Base-by-base conservation (phyloP, 2,797 vertebrate genomes). In the Lepilemur ruficaudatus region DNA sequence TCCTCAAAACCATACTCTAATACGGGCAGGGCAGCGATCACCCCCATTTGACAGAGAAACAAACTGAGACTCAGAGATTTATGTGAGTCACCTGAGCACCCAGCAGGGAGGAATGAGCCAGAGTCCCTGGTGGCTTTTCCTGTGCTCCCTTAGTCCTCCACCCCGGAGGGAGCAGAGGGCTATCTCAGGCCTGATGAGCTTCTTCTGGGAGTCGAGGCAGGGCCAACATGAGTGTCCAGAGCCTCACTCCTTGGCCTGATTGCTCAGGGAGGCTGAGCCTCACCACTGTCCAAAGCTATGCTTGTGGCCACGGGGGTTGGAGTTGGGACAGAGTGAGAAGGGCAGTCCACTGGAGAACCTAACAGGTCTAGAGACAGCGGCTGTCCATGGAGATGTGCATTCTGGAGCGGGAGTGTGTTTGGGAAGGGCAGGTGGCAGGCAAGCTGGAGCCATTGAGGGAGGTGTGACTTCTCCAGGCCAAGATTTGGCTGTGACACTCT, bases 191-290 rank as follows among this genome's bases (percentile, higher is more conserved):
- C 35, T 0, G 5, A 11, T 1, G 9, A 18, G 85, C 79, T 46
- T 78, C 46, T 10, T 13, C 3, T 2, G 11, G 25, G 10, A 65
- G 6, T 25, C 7, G 78, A 65, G 28, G 17, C 17, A 9, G 85
- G 41, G 4, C 65, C 35, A 1, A 55, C 38, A 1, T 0, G 8
- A 5, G 55, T 25, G 25, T 18, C 14, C 55, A 52, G 57, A 7
- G 20, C 25, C 72, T 73, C 57, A 7, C 50, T 61, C 22, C 48
- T 72, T 10, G 6, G 32, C 13, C 75, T 12, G 63, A 23, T 2
- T 2, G 1, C 63, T 3, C 30, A 75, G 69, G 48, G 41, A 57
- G 18, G 35, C 55, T 72, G 55, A 57, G 18, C 28, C 4, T 14
- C 0, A 5, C 14, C 23, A 0, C 10, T 2, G n/a, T 46, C 63